Evolutionary conservation across 2,888 invertebrate species (phyloP).

Genomic region (Volucella inanis): DNA sequence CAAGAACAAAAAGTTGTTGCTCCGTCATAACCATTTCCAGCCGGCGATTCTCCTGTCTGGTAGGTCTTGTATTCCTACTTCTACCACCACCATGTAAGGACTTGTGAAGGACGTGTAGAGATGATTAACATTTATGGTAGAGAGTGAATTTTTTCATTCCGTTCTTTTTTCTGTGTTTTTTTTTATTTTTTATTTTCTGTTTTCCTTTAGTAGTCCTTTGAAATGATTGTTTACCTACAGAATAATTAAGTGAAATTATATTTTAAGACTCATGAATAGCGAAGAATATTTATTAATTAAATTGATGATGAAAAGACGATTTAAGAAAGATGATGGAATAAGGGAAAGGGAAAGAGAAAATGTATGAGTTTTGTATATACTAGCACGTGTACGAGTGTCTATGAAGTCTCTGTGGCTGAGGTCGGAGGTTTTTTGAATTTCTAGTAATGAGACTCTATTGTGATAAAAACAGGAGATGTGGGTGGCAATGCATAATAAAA

Average conservation of each 20-base stretch:
- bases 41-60: slow-evolving; percentile 3
- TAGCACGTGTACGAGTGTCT: too few relatives aligned
- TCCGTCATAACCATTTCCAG: neutral
- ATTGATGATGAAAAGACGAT: slow-evolving; percentile 15
- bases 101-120: slow-evolving; percentile 47
- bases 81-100: slow-evolving; percentile 9
- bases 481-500: too few relatives aligned
- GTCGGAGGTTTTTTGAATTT: too few relatives aligned
- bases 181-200: neutral
- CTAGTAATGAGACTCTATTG: too few relatives aligned
- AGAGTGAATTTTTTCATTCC: neutral
- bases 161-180: neutral
- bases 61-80: slow-evolving; percentile 19
- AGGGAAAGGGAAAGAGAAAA: slow-evolving; percentile 1
- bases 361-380: slow-evolving; percentile 14
- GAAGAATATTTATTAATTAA: slow-evolving; percentile 59
- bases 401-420: too few relatives aligned
- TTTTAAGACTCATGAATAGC: slow-evolving; percentile 32
- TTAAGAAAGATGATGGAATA: neutral
- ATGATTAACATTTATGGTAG: slow-evolving; percentile 22
- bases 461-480: too few relatives aligned
- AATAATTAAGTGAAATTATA: slow-evolving; percentile 62
- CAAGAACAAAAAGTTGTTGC: slow-evolving; percentile 7
- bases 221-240: slow-evolving; percentile 44
- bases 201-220: neutral